Evolutionary conservation across 2,888 invertebrate genomes (phyloP).

Genomic region (Ormyrus thymus): DNA sequence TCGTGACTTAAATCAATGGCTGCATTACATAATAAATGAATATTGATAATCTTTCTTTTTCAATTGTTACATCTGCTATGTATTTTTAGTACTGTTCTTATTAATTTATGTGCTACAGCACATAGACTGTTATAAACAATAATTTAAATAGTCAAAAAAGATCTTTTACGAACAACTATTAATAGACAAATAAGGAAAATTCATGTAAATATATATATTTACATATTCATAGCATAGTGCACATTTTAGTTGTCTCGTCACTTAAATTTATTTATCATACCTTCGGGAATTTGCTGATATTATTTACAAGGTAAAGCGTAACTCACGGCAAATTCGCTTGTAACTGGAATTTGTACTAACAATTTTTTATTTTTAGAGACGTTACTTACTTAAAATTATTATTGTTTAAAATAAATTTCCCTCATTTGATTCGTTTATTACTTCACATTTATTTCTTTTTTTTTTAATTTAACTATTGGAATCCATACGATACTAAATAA

Average conservation of each 20-base stretch:
- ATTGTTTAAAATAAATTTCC: slow-evolving; percentile 30
- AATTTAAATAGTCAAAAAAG: slow-evolving; percentile 29
- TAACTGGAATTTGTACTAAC: slow-evolving; percentile 40
- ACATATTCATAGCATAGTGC: slow-evolving; percentile 44
- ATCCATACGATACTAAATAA: slow-evolving; percentile 19
- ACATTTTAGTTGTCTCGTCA: slow-evolving; percentile 32
- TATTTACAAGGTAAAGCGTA: slow-evolving; percentile 54
- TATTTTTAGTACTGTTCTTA: slow-evolving; percentile 26
- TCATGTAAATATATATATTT: slow-evolving; percentile 51
- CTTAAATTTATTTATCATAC: slow-evolving; percentile 35
- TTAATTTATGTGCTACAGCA: slow-evolving; percentile 12
- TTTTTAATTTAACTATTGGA: slow-evolving; percentile 25
- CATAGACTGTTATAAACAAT: slow-evolving; percentile 40
- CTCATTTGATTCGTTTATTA: slow-evolving; percentile 16
- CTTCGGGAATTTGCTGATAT: slow-evolving; percentile 35
- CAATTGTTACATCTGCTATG: slow-evolving; percentile 3
- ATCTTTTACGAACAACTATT: slow-evolving; percentile 21
- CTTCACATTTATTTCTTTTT: slow-evolving; percentile 27
- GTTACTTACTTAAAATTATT: slow-evolving; percentile 46
- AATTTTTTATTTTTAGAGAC: slow-evolving; percentile 38
- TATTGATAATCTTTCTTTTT: slow-evolving; percentile 39
- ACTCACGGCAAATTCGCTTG: slow-evolving; percentile 40
- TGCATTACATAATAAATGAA: slow-evolving; percentile 45
- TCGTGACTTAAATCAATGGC: slow-evolving; percentile 47
- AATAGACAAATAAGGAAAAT: slow-evolving; percentile 42